Conservation (phyloP, 2,797 vertebrate genomes). For the Bucorvus abyssinicus region DNA sequence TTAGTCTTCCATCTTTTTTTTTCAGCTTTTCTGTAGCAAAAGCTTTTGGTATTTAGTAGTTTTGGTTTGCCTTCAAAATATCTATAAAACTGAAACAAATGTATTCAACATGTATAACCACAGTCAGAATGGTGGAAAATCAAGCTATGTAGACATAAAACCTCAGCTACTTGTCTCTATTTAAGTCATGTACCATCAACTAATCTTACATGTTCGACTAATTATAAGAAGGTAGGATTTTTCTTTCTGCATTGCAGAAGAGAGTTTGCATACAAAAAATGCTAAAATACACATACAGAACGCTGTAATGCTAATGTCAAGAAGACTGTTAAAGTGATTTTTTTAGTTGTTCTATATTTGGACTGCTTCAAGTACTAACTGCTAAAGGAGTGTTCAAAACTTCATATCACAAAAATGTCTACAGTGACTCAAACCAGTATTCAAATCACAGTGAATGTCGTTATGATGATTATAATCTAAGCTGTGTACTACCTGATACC, state of each 20-base stretch:
- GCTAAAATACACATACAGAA: background rate
- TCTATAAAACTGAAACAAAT: background rate
- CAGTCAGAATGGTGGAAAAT: background rate
- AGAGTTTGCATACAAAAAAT: background rate
- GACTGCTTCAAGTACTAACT: background rate
- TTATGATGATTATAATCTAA: background rate
- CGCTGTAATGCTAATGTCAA: background rate
- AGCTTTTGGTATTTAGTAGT: background rate
- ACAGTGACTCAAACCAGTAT: background rate
- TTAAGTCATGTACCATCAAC: slow-evolving; percentile 32
- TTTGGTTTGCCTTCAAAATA: background rate
- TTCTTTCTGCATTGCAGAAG: background rate
- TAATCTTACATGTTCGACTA: slow-evolving; percentile 18
- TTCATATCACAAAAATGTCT: background rate
- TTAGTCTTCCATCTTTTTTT: background rate
- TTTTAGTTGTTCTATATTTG: background rate
- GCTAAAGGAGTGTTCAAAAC: background rate
- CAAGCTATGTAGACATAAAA: background rate
- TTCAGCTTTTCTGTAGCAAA: background rate
- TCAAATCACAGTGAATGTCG: background rate
- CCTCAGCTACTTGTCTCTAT: background rate
- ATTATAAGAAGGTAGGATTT: background rate
- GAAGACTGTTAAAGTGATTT: background rate
- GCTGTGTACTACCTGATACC: background rate
- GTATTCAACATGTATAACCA: background rate